Percentiles rank a stretch among this genome's conserved stretches.
phyloP scores from a whole-genome alignment of 2,888 invertebrate genomes.

The Drosophila buzzatii region DNA sequence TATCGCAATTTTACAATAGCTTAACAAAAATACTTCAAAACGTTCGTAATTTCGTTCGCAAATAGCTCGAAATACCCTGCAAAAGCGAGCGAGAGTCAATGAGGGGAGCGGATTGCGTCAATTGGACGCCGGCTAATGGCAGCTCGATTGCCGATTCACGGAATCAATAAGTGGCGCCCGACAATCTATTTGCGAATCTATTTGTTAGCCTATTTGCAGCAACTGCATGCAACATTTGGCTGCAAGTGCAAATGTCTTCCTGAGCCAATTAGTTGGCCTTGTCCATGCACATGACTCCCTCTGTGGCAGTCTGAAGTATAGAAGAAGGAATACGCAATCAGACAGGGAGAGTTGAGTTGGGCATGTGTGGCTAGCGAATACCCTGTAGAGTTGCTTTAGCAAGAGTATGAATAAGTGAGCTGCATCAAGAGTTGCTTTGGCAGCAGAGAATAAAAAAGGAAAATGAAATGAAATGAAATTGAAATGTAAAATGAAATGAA shows the following conservation, averaged over 20 bases:
- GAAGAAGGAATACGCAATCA: neutral
- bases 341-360: too few relatives aligned
- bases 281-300: neutral
- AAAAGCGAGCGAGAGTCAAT: neutral
- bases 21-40: constrained; percentile 3
- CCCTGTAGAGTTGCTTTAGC: neutral
- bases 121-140: constrained; percentile 12
- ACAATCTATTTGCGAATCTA: constrained; percentile 7
- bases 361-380: neutral
- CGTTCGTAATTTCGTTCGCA: neutral
- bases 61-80: constrained; percentile 2
- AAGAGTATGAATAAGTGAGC: neutral
- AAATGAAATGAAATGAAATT: neutral
- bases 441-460: neutral
- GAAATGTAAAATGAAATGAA: too few relatives aligned
- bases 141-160: constrained; percentile 11
- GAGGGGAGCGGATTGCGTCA: neutral
- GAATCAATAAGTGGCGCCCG: constrained; percentile 31
- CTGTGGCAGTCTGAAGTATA: neutral
- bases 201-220: constrained; percentile 17
- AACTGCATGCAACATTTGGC: constrained; percentile 11
- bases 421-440: neutral
- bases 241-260: constrained; percentile 11
- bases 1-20: constrained; percentile 31
- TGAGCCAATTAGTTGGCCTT: constrained; percentile 17